Conservation (phyloP, 2,797 vertebrate species). For the Lacerta bilineata region DNA sequence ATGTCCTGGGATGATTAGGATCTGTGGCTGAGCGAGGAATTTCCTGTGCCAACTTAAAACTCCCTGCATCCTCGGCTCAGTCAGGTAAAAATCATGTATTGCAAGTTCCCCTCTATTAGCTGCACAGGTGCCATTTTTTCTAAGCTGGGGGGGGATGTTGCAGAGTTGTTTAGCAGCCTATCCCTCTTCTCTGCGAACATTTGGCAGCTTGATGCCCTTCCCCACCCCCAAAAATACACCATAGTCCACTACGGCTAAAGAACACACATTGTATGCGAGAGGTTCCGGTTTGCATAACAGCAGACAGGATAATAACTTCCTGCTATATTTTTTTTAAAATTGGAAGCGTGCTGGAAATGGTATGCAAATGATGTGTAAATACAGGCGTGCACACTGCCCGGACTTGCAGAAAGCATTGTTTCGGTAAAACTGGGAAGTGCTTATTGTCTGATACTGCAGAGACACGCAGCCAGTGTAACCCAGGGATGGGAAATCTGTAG, state of each 20-base stretch:
- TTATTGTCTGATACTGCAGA: background rate
- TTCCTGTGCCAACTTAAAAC: no score
- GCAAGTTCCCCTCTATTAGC: no score
- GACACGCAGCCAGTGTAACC: background rate
- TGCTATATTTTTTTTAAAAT: background rate
- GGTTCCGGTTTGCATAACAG: background rate
- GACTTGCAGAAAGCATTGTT: background rate
- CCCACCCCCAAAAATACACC: accelerated
- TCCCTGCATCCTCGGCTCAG: no score
- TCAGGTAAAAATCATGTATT: no score
- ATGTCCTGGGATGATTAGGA: no score
- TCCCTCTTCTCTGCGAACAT: background rate
- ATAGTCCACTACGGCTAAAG: background rate
- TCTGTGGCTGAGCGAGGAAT: no score
- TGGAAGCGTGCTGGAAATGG: background rate
- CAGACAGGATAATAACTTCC: background rate
- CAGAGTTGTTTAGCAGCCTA: no score
- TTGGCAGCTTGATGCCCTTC: no score
- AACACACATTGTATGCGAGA: no score
- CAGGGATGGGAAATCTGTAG: background rate
- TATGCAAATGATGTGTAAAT: background rate
- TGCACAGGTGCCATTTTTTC: no score
- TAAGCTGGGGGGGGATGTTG: no score
- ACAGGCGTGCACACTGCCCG: background rate
- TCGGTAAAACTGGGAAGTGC: background rate